phyloP scores from a whole-genome alignment of 2,113 vertebrate species.

The Sminthopsis crassicaudata region DNA sequence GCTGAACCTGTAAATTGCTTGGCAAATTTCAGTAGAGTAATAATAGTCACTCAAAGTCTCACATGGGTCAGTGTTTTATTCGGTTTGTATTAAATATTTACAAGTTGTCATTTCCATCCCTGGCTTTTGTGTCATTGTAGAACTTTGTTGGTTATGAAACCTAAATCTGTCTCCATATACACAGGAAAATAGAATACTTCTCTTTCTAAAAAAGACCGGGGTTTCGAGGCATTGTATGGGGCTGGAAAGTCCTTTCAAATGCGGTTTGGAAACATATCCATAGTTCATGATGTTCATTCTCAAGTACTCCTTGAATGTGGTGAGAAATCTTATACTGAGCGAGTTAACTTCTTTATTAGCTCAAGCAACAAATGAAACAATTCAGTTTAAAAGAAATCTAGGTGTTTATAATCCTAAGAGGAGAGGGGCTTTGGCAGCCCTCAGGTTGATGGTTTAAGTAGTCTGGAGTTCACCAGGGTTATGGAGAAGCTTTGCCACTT shows the following conservation, averaged over 20 bases:
- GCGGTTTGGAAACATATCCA: neutral
- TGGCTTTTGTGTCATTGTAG: conserved; percentile 26
- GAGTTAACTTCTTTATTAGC: conserved; percentile 25
- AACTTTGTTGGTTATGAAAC: conserved; percentile 17
- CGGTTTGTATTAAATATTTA: conserved; percentile 1
- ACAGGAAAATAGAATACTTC: neutral
- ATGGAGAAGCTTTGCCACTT: conserved; percentile 51
- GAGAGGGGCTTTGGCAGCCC: conserved; percentile 51
- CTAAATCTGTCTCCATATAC: neutral
- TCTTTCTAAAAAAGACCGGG: neutral
- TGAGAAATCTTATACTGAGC: conserved; percentile 46
- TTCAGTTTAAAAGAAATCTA: conserved; percentile 12
- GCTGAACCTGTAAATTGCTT: neutral
- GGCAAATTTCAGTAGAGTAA: neutral
- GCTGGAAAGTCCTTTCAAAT: neutral
- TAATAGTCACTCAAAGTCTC: conserved; percentile 7
- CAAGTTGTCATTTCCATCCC: neutral
- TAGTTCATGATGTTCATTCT: neutral
- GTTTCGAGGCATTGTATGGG: conserved; percentile 12
- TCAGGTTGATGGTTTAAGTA: conserved; percentile 71
- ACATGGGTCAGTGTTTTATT: conserved; percentile 7
- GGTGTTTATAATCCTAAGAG: conserved; percentile 20
- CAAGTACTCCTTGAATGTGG: neutral
- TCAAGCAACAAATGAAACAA: neutral
- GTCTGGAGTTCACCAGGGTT: conserved; percentile 52